Evolutionary conservation across 2,888 invertebrate species (phyloP).

Genomic region (Labia minor): DNA sequence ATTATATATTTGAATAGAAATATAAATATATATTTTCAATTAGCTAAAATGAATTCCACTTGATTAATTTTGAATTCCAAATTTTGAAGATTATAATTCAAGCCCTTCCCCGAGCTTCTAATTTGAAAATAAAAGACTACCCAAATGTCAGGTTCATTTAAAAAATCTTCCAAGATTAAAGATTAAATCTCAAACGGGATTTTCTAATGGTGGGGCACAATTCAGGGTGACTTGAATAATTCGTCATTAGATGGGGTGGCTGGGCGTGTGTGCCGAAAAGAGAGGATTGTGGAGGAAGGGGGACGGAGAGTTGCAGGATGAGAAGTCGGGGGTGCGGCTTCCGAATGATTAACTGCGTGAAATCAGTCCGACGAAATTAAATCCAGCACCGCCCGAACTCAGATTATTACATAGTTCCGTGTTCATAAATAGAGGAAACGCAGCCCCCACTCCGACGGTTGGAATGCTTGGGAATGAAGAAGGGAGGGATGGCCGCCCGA

Average conservation of each 20-base stretch:
- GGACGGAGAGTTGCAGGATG: neutral
- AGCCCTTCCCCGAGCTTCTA: too few species aligned
- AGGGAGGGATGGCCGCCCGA: neutral
- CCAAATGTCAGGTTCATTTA: neutral
- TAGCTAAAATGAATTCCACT: too few species aligned
- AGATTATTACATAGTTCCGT: conserved; percentile 62
- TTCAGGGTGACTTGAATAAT: neutral
- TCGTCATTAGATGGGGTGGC: neutral
- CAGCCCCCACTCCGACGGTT: neutral
- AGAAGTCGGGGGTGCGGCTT: neutral
- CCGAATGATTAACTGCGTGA: conserved; percentile 39
- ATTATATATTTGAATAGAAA: too few species aligned
- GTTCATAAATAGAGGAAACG: conserved; percentile 51
- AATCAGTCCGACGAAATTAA: conserved; percentile 61
- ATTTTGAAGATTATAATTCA: too few species aligned
- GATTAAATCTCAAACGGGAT: neutral
- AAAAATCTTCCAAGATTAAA: conserved; percentile 1
- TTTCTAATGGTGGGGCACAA: neutral
- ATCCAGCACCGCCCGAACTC: conserved; percentile 44
- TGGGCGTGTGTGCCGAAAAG: neutral
- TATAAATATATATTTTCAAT: too few species aligned
- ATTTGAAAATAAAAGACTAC: too few species aligned
- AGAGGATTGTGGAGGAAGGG: neutral
- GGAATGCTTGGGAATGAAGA: neutral
- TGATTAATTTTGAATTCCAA: too few species aligned